Percentiles rank a stretch among this genome's conserved stretches.
These are phyloP conservation scores for Dasypolia templi DNA, from an alignment of 2,888 invertebrate genomes.

Conservation along the genomic window DNA sequence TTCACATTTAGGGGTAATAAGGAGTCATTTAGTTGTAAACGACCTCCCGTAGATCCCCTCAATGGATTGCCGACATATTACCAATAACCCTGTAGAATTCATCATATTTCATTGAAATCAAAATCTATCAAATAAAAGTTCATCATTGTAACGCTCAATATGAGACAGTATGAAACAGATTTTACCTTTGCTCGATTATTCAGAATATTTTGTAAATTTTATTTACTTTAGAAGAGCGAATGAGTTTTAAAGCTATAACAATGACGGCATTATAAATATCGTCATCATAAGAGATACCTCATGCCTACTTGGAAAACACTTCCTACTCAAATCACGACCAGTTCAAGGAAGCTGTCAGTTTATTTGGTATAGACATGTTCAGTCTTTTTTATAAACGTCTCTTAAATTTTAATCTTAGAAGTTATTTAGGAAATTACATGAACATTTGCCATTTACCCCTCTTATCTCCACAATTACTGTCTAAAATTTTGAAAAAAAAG, in stretches of 20 bases:
- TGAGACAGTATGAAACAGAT: neutral
- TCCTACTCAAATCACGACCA: slow-evolving; percentile 24
- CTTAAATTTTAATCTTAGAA: neutral
- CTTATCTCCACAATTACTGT: too few species aligned
- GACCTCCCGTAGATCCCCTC: too few species aligned
- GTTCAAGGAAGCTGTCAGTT: slow-evolving; percentile 23
- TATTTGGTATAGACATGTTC: neutral
- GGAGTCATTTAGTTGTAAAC: too few species aligned
- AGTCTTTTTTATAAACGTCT: neutral
- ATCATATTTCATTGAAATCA: neutral
- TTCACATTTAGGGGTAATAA: too few species aligned
- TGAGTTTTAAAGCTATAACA: neutral
- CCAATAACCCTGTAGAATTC: too few species aligned
- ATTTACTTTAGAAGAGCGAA: neutral
- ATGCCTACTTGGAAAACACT: neutral
- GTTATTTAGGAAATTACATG: too few species aligned
- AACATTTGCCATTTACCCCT: too few species aligned
- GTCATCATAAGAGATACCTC: slow-evolving; percentile 14
- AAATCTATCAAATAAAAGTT: neutral
- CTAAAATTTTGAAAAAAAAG: too few species aligned
- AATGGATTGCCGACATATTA: too few species aligned
- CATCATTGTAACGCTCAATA: neutral
- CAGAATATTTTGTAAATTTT: neutral
- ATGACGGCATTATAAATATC: slow-evolving; percentile 13
- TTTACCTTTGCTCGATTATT: neutral